These are phyloP conservation scores for Notocelia uddmanniana DNA, from an alignment of 2,888 invertebrate genomes.

Conservation along the genomic window DNA sequence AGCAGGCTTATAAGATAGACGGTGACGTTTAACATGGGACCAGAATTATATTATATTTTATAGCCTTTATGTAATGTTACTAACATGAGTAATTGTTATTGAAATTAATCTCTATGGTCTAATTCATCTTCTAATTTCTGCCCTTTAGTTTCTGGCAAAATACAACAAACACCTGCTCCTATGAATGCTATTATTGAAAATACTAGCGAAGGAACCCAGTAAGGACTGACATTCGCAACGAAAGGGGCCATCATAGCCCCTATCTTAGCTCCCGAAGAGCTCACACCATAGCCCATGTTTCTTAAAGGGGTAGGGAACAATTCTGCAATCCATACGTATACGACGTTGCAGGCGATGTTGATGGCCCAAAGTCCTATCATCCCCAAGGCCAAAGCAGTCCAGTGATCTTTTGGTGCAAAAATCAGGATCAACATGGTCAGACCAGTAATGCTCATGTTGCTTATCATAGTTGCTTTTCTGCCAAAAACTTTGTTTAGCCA, in stretches of 20 bases:
- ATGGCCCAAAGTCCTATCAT: conserved; percentile 55
- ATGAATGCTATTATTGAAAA: conserved; percentile 62
- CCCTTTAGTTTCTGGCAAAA: conserved; percentile 71
- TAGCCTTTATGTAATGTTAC: too few relatives aligned
- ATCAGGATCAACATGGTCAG: conserved; percentile 56
- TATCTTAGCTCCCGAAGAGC: conserved; percentile 60
- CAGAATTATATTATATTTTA: too few relatives aligned
- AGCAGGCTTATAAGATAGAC: too few relatives aligned
- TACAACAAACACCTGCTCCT: conserved; percentile 57
- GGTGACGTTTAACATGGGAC: too few relatives aligned
- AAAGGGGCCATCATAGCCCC: conserved; percentile 69
- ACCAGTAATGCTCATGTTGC: conserved; percentile 51
- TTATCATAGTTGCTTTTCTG: conserved; percentile 56
- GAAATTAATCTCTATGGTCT: not conserved
- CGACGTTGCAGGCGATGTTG: conserved; percentile 53
- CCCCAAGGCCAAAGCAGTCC: conserved; percentile 55
- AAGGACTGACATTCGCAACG: conserved; percentile 59
- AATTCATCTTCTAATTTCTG: conserved; percentile 60
- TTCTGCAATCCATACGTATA: conserved; percentile 63
- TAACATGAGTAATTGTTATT: too few relatives aligned
- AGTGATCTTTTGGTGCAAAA: conserved; percentile 56
- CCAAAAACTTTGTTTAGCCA: conserved; percentile 58
- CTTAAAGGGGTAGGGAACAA: conserved; percentile 65
- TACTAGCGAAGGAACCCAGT: conserved; percentile 63
- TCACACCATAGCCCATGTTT: conserved; percentile 65